Base-by-base conservation (phyloP, 2,888 invertebrate species). In the Aspidiotus destructor region DNA sequence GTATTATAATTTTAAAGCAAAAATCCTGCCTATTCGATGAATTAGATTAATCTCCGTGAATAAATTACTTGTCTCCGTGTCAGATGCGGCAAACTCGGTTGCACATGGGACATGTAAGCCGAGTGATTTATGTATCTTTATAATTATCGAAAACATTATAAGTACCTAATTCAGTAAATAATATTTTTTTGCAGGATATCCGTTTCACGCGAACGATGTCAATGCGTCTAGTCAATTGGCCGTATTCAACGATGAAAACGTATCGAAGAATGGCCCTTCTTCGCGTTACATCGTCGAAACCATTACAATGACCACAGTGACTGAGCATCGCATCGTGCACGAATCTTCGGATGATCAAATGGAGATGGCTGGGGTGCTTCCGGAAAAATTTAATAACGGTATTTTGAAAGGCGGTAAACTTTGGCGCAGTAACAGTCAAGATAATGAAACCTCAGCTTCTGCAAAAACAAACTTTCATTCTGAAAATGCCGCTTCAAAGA, bases 361-460 rank as follows among this genome's bases (percentile, higher is more conserved):
- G 17, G 54, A 55, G 42, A 67, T 60, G 62, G 73, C 75, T 76
- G 70, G 41, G 61, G 62, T 42, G 17, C 69, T 40, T 16, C 42
- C 61, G 41, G 17, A 58, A 13, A 53, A 55, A 11, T 17, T 41
- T 17, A 62, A 85, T 85, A 0, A 84, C 86, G 89, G 89, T 41
- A 89, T 89, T 70, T 79, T 89, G 7, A 89, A 89, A 76, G 88
- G 89, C 13, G 88, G 89, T 9, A 81, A 86, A 71, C 80, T 89
- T 13, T 88, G 89, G 88, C 86, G 86, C n/a, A 65, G 28, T 28
- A 28, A 28, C 28, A 28, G 28, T 28, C 28, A 28, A 28, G 28
- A 28, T 28, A 41, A 55, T 9, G 60, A 67, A 17, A 2, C 55
- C 11, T 10, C 16, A 11, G 28, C 67, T 11, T 48, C 28, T 17